Evolutionary conservation across 2,113 vertebrate genomes (phyloP), one percentile per base, ranked within the genome.

Genomic region (Thamnophis sirtalis): DNA sequence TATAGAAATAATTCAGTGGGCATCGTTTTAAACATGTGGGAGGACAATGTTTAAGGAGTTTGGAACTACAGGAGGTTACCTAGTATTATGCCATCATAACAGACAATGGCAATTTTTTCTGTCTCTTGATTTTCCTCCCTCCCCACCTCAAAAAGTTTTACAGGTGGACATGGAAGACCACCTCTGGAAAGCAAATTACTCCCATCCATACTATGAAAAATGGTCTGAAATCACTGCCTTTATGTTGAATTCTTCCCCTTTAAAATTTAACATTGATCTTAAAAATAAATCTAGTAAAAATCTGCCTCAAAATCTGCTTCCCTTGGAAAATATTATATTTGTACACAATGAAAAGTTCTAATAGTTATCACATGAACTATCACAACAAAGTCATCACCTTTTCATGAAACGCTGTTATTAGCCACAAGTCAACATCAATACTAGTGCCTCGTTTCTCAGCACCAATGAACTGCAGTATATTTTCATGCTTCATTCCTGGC

Each of bases 401-500:
- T 93, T 99, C 99, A 54, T 99, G 99, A 96, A 99, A 99, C 26
- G 98, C 96, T 0, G 99, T 98, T 94, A 99, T 99, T 89, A 99
- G 97, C 99, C 99, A 99, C 86, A 99, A 98, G 95, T 99, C 99
- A 3, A 99, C 98, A 96, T 99, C 99, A 56, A 99, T 97, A 96
- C 98, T 98, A 51, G 98, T 98, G 96, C 98, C 99, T 95, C 99
- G 97, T 93, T 99, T 99, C 97, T 99, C 99, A 56, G 98, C 98
- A 2, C 99, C 98, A 48, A 99, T 98, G 94, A 99, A 99, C 95
- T 99, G 98, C 87, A 99, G 94, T 94, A 99, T 98, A 94, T 99
- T 99, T 87, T 99, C 99, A 73, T 99, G 99, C 95, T 99, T 99
- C 99, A 99, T 99, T 84, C 99, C 99, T 54, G 98, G 98, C 94